These are phyloP conservation scores for Rynchops niger DNA, from an alignment of 2,113 vertebrate genomes.

Conservation along the genomic window DNA sequence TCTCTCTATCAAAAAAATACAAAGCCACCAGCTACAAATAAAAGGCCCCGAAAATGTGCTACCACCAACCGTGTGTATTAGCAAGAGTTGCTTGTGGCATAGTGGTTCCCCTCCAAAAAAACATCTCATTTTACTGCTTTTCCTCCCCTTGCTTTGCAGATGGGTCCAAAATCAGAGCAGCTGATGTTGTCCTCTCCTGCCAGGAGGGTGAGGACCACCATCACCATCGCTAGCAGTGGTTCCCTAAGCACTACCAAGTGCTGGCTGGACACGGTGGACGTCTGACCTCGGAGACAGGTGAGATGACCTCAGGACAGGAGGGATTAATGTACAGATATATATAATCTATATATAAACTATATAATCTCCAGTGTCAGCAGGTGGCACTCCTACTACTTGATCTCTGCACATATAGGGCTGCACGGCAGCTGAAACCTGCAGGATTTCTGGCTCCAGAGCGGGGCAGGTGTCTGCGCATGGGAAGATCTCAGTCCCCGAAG, in stretches of 20 bases:
- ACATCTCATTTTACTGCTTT: background rate
- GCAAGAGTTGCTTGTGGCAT: background rate
- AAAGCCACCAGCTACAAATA: background rate
- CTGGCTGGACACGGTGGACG: background rate
- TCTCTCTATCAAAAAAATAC: background rate
- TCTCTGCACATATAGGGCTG: background rate
- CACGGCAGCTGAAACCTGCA: background rate
- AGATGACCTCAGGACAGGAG: background rate
- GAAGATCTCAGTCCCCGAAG: background rate
- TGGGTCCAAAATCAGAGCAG: background rate
- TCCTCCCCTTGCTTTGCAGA: background rate
- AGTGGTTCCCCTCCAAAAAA: background rate
- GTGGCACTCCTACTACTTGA: background rate
- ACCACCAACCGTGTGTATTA: fast-evolving
- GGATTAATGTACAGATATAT: background rate
- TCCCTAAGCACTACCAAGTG: background rate
- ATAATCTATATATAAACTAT: too few species aligned
- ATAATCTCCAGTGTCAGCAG: background rate
- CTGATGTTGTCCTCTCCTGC: background rate
- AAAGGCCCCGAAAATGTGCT: background rate
- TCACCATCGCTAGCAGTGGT: background rate
- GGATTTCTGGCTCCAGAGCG: background rate
- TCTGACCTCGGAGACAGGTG: background rate
- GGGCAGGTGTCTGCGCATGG: background rate
- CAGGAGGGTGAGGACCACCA: background rate